Conservation (phyloP, 2,888 invertebrate species). For the Lamellibrachia satsuma region DNA sequence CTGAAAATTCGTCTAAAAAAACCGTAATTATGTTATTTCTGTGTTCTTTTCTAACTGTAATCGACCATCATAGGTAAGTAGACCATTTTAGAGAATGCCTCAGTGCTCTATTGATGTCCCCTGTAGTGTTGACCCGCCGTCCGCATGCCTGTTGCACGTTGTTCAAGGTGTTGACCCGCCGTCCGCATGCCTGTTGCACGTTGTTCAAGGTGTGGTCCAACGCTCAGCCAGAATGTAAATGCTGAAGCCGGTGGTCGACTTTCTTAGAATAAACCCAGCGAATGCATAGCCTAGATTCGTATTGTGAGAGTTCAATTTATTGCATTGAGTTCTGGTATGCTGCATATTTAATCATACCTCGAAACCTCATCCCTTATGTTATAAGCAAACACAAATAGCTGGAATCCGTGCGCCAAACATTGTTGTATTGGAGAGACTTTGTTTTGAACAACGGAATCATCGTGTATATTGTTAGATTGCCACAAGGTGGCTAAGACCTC, state of each 20-base stretch:
- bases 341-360: not conserved
- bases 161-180: not conserved
- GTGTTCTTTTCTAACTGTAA: too few species aligned
- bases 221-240: not conserved
- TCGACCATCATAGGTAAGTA: not conserved
- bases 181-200: not conserved
- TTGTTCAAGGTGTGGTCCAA: not conserved
- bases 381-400: not conserved
- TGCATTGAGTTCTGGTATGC: too few species aligned
- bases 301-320: not conserved
- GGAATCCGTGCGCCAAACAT: not conserved
- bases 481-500: too few species aligned
- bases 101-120: not conserved
- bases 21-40: too few species aligned
- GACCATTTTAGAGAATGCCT: not conserved
- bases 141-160: not conserved
- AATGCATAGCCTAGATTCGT: not conserved
- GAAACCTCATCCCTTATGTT: not conserved
- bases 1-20: too few species aligned
- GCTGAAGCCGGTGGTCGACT: not conserved
- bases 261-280: not conserved
- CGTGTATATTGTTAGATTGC: too few species aligned
- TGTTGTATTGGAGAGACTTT: not conserved
- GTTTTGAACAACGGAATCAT: not conserved
- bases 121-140: not conserved